Evolutionary conservation across 2,113 vertebrate species (phyloP), one percentile per base, ranked within the genome.

Genomic region (Tamias sibiricus): DNA sequence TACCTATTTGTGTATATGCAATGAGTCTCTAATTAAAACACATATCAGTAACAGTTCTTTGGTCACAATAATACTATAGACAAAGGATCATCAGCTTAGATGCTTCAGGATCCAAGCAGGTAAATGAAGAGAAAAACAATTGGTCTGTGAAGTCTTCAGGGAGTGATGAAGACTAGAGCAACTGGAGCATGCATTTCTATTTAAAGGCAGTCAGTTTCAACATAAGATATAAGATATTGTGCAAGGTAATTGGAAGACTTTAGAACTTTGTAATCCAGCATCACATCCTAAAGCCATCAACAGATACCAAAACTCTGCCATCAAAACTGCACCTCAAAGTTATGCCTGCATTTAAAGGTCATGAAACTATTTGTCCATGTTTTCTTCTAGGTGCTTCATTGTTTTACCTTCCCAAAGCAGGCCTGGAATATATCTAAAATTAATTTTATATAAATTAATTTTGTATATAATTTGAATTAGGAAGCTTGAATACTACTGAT

Each of bases 81-180:
- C 24, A 16, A 74, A 74, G 69, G 52, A n/a, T 81, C 79, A 88
- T 68, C 76, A 86, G 32, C 59, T 49, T 88, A 68, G 66, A 42
- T 87, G 44, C 17, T 90, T 80, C 8, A 26, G 83, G 52, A 59
- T 77, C 13, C 32, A 82, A 74, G 68, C 85, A 92, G 59, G 52
- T 76, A 95, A 94, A 86, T 72, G 30, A 82, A 76, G 62, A 81
- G 66, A 54, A 93, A 97, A 92, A 64, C 66, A 95, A 71, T 87
- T 30, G 17, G 35, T 79, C 75, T 95, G 62, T n/a, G 8, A 14
- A 35, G 22, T 83, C 81, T 54, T 92, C 35, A 30, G 79, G 64
- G 75, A 77, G 52, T 13, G 20, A 64, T 87, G 59, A 75, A 77
- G 62, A 57, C 42, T 62, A n/a, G 30, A 85, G 42, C 35, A 71